Percentiles rank a stretch among this genome's conserved stretches.
Evolutionary conservation across 2,888 invertebrate species (phyloP).

Genomic region (Scaptomyza reducta): DNA sequence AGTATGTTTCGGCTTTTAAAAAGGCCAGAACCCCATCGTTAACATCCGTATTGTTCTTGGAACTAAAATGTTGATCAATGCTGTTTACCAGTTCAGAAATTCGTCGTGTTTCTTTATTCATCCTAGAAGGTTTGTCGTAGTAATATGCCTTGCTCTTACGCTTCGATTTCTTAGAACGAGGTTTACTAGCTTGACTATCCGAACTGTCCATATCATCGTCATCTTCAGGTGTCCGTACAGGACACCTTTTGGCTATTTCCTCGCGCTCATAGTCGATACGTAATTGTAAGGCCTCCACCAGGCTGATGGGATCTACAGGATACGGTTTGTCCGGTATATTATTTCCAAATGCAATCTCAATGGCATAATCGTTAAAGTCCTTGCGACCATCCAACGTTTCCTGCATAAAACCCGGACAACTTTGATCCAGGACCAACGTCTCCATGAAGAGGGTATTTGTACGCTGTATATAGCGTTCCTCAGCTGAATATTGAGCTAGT

Average conservation of each 20-base stretch:
- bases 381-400: conserved; percentile 55
- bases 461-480: conserved; percentile 37
- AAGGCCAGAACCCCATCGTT: conserved; percentile 61
- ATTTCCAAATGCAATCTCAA: conserved; percentile 51
- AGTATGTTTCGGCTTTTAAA: conserved; percentile 50
- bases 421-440: conserved; percentile 60
- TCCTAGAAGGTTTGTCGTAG: background rate
- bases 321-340: conserved; percentile 37
- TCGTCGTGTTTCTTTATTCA: background rate
- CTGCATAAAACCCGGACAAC: conserved; percentile 71
- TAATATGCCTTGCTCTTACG: background rate
- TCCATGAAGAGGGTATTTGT: conserved; percentile 43
- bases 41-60: conserved; percentile 52
- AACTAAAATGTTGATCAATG: conserved; percentile 57
- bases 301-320: conserved; percentile 67
- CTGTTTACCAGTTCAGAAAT: too few relatives aligned
- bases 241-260: conserved; percentile 35
- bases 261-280: conserved; percentile 69
- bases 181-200: background rate
- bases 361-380: conserved; percentile 67
- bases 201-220: background rate
- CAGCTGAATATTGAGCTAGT: conserved; percentile 28
- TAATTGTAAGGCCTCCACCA: conserved; percentile 73
- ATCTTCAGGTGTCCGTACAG: background rate
- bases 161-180: background rate